Evolutionary conservation across 2,888 invertebrate species (phyloP), one percentile per base, ranked within the genome.

Genomic region (Zygaena filipendulae): DNA sequence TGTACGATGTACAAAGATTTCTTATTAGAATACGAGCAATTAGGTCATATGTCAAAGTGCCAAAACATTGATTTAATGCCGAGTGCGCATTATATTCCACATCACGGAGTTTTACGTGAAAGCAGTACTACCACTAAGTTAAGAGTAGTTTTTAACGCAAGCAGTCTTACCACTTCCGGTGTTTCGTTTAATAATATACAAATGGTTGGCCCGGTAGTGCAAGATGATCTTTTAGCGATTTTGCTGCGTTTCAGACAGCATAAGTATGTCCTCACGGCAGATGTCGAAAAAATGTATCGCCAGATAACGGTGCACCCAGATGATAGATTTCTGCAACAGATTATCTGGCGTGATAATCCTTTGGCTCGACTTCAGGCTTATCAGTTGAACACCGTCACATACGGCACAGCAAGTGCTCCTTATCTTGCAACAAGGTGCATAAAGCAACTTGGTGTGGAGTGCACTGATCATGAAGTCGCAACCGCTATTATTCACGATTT

Each of bases 331-430:
- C n/a, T n/a, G n/a, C n/a, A n/a, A n/a, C n/a, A n/a, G n/a, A n/a
- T n/a, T n/a, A 19, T 36, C n/a, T 47, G 47, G 46, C 43, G 47
- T 27, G 28, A 39, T 16, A 16, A 43, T 22, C 12, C 37, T 1
- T 22, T 21, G 1, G 13, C 30, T 3, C 30, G 36, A 1, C 4
- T 47, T 6, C 30, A 42, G 10, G 9, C 13, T 2, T 40, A 28
- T 29, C 12, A 32, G 9, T 22, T 48, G 10, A 47, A 49, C 25
- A 44, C 43, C 3, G 43, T 46, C 1, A 46, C 42, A 2, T 47
- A 45, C 19, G 47, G 45, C 9, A 45, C 43, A 1, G 40, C 47
- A 2, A 43, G 43, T 23, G 47, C 44, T 1, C 44, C 43, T 1
- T 49, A 33, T 33, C 29, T 47, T 3, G 44, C 43, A 1, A 43